These are phyloP conservation scores for Lichenostomus cassidix DNA, from an alignment of 2,113 vertebrate genomes.

Conservation along the genomic window DNA sequence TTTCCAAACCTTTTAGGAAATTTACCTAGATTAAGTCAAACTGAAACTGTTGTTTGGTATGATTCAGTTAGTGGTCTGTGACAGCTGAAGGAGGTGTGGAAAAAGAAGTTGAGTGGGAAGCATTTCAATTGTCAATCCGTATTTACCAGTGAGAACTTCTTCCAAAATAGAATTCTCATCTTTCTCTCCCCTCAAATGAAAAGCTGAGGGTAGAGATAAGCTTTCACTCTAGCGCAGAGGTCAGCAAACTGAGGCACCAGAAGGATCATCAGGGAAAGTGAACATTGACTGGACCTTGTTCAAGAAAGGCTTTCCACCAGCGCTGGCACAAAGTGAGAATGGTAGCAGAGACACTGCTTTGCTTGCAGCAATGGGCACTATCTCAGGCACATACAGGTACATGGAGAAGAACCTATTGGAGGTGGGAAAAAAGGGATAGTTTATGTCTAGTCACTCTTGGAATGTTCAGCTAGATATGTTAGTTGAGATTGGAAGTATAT, in stretches of 20 bases:
- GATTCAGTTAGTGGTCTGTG: neutral
- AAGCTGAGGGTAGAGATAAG: slow-evolving; percentile 5
- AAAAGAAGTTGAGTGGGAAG: neutral
- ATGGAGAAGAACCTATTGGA: neutral
- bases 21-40: neutral
- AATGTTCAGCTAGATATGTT: neutral
- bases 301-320: neutral
- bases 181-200: neutral
- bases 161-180: neutral
- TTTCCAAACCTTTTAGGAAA: neutral
- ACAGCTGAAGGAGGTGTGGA: neutral
- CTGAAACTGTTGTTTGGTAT: neutral
- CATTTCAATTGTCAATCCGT: neutral
- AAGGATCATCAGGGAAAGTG: neutral
- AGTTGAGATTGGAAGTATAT: too few species aligned
- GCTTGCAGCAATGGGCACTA: neutral
- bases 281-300: neutral
- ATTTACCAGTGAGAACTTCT: neutral
- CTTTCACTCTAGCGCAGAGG: neutral
- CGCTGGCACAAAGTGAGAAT: neutral
- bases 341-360: neutral
- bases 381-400: neutral
- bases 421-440: neutral
- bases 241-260: neutral
- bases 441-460: neutral